Evolutionary conservation across 2,113 vertebrate species (phyloP).

Genomic region (Rafetus swinhoei): DNA sequence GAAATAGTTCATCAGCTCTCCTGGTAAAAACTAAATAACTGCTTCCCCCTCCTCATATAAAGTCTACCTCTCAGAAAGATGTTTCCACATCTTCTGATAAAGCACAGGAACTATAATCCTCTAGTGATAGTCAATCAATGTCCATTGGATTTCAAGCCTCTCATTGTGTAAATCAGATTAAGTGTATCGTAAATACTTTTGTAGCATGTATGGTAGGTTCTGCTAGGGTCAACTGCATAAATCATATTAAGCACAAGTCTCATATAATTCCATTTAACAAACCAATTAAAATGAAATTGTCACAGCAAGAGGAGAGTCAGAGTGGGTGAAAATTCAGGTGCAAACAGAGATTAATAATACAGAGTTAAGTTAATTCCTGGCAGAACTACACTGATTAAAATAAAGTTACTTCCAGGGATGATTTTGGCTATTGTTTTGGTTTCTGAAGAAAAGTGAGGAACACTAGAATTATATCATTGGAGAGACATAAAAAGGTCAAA

Average conservation of each 20-base stretch:
- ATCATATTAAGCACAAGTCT: neutral
- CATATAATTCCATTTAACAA: neutral
- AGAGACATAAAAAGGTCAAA: neutral
- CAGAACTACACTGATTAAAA: neutral
- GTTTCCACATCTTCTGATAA: neutral
- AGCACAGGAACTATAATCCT: neutral
- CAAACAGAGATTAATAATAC: neutral
- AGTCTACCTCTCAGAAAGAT: neutral
- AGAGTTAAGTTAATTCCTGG: neutral
- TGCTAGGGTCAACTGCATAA: neutral
- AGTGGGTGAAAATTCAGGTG: neutral
- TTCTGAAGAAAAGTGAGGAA: neutral
- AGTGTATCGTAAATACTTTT: rapidly evolving
- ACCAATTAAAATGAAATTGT: neutral
- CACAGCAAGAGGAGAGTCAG: neutral
- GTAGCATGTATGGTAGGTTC: neutral
- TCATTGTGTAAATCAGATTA: neutral
- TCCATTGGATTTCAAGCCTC: neutral
- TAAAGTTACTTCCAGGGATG: neutral
- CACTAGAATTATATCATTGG: neutral
- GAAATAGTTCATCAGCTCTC: neutral
- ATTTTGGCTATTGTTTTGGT: neutral
- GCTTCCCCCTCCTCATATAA: neutral
- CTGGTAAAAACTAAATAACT: neutral
- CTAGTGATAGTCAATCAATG: neutral